Evolutionary conservation across 2,797 vertebrate species (phyloP).

Genomic region (Heteromormyrus szaboi): DNA sequence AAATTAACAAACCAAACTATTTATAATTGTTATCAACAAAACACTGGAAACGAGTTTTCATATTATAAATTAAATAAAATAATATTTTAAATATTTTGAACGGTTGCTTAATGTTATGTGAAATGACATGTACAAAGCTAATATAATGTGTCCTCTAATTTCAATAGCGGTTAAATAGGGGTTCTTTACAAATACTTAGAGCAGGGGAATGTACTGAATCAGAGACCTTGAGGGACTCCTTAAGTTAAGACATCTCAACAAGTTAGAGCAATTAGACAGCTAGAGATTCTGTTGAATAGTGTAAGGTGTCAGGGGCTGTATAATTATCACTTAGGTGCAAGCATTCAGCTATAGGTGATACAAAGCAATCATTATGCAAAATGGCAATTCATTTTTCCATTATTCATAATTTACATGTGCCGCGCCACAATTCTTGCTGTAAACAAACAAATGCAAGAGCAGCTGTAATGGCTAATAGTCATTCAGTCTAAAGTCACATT

Average conservation of each 20-base stretch:
- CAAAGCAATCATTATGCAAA: neutral
- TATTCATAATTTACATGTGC: neutral
- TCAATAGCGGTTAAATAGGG: neutral
- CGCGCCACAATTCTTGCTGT: neutral
- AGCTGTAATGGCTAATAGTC: slow-evolving; percentile 3
- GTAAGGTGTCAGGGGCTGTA: neutral
- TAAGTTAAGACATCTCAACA: slow-evolving; percentile 36
- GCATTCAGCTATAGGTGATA: slow-evolving; percentile 1
- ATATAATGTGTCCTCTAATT: neutral
- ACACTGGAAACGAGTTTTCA: slow-evolving; percentile 3
- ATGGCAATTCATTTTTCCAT: neutral
- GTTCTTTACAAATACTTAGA: neutral
- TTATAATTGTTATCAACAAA: slow-evolving; percentile 11
- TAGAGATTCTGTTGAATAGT: slow-evolving; percentile 17
- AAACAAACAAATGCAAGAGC: slow-evolving; percentile 2
- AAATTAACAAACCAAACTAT: slow-evolving; percentile 21
- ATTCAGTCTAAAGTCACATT: neutral
- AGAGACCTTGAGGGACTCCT: slow-evolving; percentile 27
- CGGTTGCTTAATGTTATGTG: neutral
- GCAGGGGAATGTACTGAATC: neutral
- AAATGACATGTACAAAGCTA: neutral
- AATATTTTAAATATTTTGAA: neutral
- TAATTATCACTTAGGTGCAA: neutral
- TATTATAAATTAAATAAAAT: neutral
- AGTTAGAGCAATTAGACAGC: slow-evolving; percentile 32